Conservation (phyloP, 2,797 vertebrate species). For the Bovichtus variegatus region DNA sequence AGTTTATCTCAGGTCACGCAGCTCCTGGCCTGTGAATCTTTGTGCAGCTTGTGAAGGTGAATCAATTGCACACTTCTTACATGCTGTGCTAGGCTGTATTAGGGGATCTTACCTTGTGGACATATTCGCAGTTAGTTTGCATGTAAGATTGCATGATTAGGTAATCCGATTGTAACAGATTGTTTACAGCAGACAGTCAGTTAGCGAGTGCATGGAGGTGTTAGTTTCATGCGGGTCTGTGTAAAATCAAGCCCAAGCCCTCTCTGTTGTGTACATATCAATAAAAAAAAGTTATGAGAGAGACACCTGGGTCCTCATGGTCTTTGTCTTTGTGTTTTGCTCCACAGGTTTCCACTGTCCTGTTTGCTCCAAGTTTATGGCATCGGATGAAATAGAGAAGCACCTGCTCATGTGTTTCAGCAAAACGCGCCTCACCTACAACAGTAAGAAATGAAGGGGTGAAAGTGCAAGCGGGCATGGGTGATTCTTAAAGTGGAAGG, state of each 20-base stretch:
- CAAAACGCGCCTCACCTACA: slow-evolving; percentile 96
- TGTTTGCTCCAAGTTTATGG: slow-evolving; percentile 96
- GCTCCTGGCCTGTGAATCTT: slow-evolving; percentile 54
- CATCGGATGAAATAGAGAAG: slow-evolving; percentile 95
- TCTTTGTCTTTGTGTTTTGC: slow-evolving; percentile 48
- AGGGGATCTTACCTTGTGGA: neutral
- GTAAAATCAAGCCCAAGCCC: slow-evolving; percentile 27
- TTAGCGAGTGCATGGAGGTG: slow-evolving; percentile 4
- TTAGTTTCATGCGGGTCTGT: slow-evolving; percentile 4
- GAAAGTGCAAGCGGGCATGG: neutral
- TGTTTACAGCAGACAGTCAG: slow-evolving; percentile 35
- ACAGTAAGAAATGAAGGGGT: slow-evolving; percentile 88
- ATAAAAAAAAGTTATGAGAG: slow-evolving; percentile 18
- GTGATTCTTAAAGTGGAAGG: neutral
- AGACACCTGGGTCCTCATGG: slow-evolving; percentile 31
- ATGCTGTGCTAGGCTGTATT: neutral
- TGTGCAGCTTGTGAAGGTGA: slow-evolving; percentile 35
- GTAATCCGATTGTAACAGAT: slow-evolving; percentile 30
- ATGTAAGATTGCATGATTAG: neutral
- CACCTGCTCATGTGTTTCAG: slow-evolving; percentile 98
- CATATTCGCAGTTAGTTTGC: neutral
- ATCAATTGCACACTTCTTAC: neutral
- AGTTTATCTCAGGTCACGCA: slow-evolving; percentile 36
- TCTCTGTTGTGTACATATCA: slow-evolving; percentile 50
- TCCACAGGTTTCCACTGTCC: slow-evolving; percentile 95